Conservation (phyloP, 2,888 invertebrate genomes). For the Tolmerus cingulatus region DNA sequence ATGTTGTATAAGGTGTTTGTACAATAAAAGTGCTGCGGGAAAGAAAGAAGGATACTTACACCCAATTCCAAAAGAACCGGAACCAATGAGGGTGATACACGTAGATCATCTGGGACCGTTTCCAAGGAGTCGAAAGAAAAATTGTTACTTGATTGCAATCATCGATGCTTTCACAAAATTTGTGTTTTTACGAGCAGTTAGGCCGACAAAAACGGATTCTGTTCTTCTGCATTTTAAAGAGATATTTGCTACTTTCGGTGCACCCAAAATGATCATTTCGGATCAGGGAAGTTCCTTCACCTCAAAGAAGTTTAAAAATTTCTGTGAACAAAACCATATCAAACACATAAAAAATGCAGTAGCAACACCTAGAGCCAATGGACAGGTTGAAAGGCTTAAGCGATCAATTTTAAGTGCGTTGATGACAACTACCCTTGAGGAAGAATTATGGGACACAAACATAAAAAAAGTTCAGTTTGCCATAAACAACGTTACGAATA, state of each 20-base stretch:
- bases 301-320: neutral
- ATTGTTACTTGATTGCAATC: neutral
- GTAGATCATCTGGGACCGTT: conserved; percentile 56
- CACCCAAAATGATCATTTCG: conserved; percentile 34
- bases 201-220: conserved; percentile 35
- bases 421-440: conserved; percentile 10
- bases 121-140: conserved; percentile 50
- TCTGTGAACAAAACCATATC: conserved; percentile 38
- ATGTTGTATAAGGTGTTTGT: too few relatives aligned
- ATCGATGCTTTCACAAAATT: neutral
- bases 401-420: conserved; percentile 23
- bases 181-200: conserved; percentile 43
- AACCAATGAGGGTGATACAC: conserved; percentile 55
- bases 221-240: conserved; percentile 30
- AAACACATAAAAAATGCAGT: conserved; percentile 46
- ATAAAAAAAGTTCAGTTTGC: neutral
- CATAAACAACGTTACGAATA: too few relatives aligned
- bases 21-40: neutral
- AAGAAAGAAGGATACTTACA: neutral
- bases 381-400: conserved; percentile 45
- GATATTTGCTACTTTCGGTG: conserved; percentile 30
- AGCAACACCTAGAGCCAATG: conserved; percentile 46
- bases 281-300: conserved; percentile 21
- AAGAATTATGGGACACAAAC: conserved; percentile 46
- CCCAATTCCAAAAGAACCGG: neutral